Evolutionary conservation across 2,888 invertebrate genomes (phyloP), one percentile per base, ranked within the genome.

Genomic region (Cataglyphis rosenhaueri): DNA sequence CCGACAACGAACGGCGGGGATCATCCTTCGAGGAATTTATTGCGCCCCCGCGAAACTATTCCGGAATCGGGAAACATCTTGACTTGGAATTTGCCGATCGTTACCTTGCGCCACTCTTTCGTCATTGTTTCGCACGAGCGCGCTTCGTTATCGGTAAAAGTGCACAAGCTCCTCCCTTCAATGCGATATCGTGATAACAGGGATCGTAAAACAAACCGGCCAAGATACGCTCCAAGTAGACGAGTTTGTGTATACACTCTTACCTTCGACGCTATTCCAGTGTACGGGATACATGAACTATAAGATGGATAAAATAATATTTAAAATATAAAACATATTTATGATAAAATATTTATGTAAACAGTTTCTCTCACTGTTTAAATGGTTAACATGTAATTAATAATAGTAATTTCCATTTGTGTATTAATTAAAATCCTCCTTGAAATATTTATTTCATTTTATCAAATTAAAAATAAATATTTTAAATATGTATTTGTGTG

Each of bases 1-100:
- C n/a, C 48, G 48, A 18, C 48, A 48, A 48, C 48, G 48, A 55
- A 81, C 74, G 81, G 21, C 62, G 44, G n/a, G 25, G 25, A 25
- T 25, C 1, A 82, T 76, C 81, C 76, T 82, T 82, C 76, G 25
- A 64, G 81, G 81, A 75, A 82, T 82, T 82, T 82, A 82, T 82
- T 76, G 81, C 78, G 78, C 44, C 57, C 57, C 73, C 25, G 35
- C 59, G 73, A 71, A 78, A 78, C 78, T 78, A 78, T 78, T 78
- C 73, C 73, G 73, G 78, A 78, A 78, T 78, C 78, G 78, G 59
- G 78, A 71, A 78, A 78, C 78, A 71, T 78, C 78, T 78, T 71
- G 73, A 78, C 78, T 78, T 78, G 73, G 78, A 78, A 78, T 78
- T 78, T 44, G 35, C 15, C 73, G 78, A 78, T 78, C 78, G 78